Conservation (phyloP, 2,888 invertebrate species). For the Lampropteryx suffumata region DNA sequence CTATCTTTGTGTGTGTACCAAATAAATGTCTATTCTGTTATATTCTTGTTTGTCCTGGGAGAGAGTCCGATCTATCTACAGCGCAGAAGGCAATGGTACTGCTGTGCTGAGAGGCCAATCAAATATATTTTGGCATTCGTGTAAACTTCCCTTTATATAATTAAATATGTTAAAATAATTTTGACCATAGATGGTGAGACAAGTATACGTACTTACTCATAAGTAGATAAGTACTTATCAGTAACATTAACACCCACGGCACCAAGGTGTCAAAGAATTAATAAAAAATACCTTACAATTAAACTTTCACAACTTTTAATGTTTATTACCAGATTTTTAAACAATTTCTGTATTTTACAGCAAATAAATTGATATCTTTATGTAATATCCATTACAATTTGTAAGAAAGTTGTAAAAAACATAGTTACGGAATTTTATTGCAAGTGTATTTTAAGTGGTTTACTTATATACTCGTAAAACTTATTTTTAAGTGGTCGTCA, state of each 20-base stretch:
- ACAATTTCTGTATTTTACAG: conserved; percentile 34
- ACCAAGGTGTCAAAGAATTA: conserved; percentile 33
- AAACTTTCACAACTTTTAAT: conserved; percentile 38
- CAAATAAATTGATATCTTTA: conserved; percentile 35
- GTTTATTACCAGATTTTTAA: not conserved
- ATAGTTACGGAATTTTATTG: conserved; percentile 29
- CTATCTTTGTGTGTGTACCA: too few species aligned
- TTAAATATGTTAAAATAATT: conserved; percentile 8
- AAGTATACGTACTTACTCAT: conserved; percentile 10
- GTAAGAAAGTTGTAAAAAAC: conserved; percentile 17
- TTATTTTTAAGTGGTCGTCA: conserved; percentile 11
- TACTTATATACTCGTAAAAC: conserved; percentile 17
- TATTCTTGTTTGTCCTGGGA: too few species aligned
- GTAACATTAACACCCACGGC: conserved; percentile 38
- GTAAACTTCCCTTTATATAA: too few species aligned
- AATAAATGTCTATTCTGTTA: too few species aligned
- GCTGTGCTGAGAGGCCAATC: too few species aligned
- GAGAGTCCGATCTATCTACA: too few species aligned
- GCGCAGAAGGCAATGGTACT: too few species aligned
- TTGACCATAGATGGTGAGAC: conserved; percentile 18
- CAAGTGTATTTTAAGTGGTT: conserved; percentile 20
- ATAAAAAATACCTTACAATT: conserved; percentile 38
- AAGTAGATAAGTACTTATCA: conserved; percentile 21
- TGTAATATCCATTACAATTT: conserved; percentile 24
- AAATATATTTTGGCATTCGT: too few species aligned